Conservation (phyloP, 1,140 invertebrate genomes). For the Zaprionus taronus region DNA sequence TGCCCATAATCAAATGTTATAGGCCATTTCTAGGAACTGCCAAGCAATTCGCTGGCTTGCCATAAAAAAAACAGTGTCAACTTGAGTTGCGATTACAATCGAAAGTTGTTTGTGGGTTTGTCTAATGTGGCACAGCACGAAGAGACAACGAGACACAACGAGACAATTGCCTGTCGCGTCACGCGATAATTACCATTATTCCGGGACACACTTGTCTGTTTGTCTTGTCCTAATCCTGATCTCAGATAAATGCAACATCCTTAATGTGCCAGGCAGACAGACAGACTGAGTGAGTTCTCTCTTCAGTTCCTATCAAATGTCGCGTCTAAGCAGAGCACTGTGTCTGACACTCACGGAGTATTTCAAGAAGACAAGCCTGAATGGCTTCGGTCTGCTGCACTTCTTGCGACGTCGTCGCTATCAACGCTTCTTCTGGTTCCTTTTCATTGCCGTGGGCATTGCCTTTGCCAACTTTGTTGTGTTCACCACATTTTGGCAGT, state of each 20-base stretch:
- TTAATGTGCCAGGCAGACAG: not conserved
- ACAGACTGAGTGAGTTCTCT: not conserved
- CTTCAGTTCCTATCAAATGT: slow-evolving; percentile 40
- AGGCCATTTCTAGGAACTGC: not conserved
- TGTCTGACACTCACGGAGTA: slow-evolving; percentile 60
- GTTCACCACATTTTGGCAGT: slow-evolving; percentile 41
- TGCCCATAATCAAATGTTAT: not conserved
- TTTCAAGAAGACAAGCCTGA: slow-evolving; percentile 68
- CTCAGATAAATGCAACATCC: slow-evolving; percentile 18
- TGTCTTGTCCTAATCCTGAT: no score
- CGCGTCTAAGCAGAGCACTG: slow-evolving; percentile 40
- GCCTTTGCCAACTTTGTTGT: slow-evolving; percentile 50
- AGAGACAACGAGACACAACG: not conserved
- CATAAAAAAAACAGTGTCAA: slow-evolving; percentile 8
- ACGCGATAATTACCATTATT: slow-evolving; percentile 33
- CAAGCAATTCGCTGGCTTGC: not conserved
- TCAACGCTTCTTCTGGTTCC: slow-evolving; percentile 65
- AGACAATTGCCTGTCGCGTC: slow-evolving; percentile 11
- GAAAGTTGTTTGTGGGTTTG: not conserved
- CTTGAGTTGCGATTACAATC: slow-evolving; percentile 2
- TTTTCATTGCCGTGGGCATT: slow-evolving; percentile 56
- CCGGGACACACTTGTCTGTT: not conserved
- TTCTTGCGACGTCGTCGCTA: slow-evolving; percentile 57
- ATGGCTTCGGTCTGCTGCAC: slow-evolving; percentile 66
- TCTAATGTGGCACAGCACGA: slow-evolving; percentile 7